Evolutionary conservation across 92 coral and sea anemone species (phyloP), one percentile per base, ranked within the genome.

Genomic region (Isaurus tuberculatus): DNA sequence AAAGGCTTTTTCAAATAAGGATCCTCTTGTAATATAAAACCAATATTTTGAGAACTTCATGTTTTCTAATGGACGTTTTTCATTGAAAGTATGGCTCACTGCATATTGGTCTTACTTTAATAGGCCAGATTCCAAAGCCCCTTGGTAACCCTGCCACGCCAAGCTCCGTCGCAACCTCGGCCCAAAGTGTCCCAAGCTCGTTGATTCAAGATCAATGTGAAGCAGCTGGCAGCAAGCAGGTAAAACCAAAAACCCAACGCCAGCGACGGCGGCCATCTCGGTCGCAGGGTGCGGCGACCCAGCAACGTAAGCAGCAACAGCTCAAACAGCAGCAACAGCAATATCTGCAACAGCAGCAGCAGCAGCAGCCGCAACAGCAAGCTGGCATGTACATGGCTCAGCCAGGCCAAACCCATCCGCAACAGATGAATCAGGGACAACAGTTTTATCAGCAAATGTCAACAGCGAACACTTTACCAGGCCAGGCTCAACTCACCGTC

Each of bases 141-240:
- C 61, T 86, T 9, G 87, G 87, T 1, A 83, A 90, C 25, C 90
- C 90, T 65, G 90, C 85, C 40, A 90, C 93, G 22, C 93, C 93
- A 10, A 75, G 90, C 8, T 90, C 93, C 16, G 55, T 66, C 14
- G 20, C 87, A 3, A 65, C 83, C 36, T 27, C 83, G 16, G 55
- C 53, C 37, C 93, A 86, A 27, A 84, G 66, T 16, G 53, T 85
- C 2, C 70, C 83, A 55, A 74, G 80, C 55, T 67, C 90, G 30
- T 80, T 86, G 8, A 70, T 88, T 28, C 81, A 88, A 22, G 83
- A 85, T 60, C 89, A 88, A 58, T 73, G 70, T 22, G 68, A 88
- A 28, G 70, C 88, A 22, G 70, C 92, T 8, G 95, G 92, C 2
- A 88, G 79, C 30, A 91, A 91, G 31, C 92, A 93, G 32, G 25